Base-by-base conservation (phyloP, 2,888 invertebrate species). In the Spodoptera littoralis region DNA sequence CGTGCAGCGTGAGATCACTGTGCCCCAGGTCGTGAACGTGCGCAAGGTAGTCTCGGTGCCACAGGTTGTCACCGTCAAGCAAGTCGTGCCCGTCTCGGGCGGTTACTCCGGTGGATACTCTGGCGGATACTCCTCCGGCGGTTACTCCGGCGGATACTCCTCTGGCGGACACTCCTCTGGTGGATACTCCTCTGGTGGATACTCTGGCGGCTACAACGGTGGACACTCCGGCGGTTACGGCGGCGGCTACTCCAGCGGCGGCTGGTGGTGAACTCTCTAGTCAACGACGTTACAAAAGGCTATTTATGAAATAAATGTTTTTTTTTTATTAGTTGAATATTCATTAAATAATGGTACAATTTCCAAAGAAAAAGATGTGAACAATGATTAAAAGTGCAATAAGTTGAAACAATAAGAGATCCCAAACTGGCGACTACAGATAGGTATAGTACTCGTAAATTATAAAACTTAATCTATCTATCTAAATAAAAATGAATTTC, bases 11-110 rank as follows among this genome's bases (percentile, higher is more conserved):
- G 77, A 77, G 58, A 54, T 77, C 0, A 57, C 47, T 11, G 76
- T 74, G 18, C 76, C 76, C 24, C 60, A 76, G 49, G 76, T 77
- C 4, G 58, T 76, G 11, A 24, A 65, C n/a, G 76, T 76, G 27
- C 61, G 71, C 47, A 73, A 74, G 46, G 12, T 77, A 24, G 49
- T 76, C 47, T 57, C 62, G 8, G 76, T 74, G 41, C 76, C 76
- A 8, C 70, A 60, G 62, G 49, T 77, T 4, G 50, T 77, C 55
- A 59, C 46, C 36, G 67, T 62, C 22, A 76, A 76, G 24, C 46
- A 76, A 49, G 46, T 75, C 8, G 75, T 76, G 24, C 76, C 76
- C 11, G 56, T 47, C 41, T 18, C 27, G 49, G 46, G 48, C 30
- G 8, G 53, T 0, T n/a, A 49, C 41, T 56, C 46, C 4, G 30